Conservation (phyloP, 2,113 vertebrate species). For the Brachirus orientalis region DNA sequence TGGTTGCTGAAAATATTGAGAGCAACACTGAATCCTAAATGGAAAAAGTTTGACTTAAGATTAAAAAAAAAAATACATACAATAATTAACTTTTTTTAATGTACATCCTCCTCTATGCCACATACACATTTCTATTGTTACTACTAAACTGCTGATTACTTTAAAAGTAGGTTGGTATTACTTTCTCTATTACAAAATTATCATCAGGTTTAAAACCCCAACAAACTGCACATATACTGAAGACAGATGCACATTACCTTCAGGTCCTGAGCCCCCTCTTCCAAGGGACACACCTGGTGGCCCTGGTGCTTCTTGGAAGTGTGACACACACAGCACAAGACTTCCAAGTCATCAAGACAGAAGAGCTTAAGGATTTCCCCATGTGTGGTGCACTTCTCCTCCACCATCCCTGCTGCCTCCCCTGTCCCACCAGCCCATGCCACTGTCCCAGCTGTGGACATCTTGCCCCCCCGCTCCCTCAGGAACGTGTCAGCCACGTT, state of each 20-base stretch:
- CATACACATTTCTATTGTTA: no score
- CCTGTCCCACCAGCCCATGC: rapidly evolving
- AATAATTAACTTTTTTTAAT: no score
- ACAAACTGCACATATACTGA: neutral
- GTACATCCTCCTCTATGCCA: no score
- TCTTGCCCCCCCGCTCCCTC: conserved; percentile 64
- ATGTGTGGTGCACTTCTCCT: conserved; percentile 71
- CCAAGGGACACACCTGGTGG: conserved; percentile 79
- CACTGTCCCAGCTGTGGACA: neutral
- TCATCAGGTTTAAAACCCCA: no score
- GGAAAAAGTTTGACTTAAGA: no score
- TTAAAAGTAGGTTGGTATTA: no score
- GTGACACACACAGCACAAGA: conserved; percentile 83
- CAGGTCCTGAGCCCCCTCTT: conserved; percentile 81
- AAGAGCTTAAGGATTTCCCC: conserved; percentile 82
- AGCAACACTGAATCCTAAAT: no score
- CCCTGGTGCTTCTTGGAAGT: conserved; percentile 82
- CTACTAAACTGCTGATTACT: no score
- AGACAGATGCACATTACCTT: conserved; percentile 71
- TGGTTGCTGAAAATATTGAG: neutral
- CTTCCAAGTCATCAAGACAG: conserved; percentile 80
- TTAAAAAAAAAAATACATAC: no score
- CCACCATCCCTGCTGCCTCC: conserved; percentile 1
- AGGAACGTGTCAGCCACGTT: conserved; percentile 80
- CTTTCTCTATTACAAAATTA: neutral